Percentiles rank a stretch among this genome's conserved stretches.
phyloP scores from a whole-genome alignment of 1,140 invertebrate species.

The Drosophila serrata region DNA sequence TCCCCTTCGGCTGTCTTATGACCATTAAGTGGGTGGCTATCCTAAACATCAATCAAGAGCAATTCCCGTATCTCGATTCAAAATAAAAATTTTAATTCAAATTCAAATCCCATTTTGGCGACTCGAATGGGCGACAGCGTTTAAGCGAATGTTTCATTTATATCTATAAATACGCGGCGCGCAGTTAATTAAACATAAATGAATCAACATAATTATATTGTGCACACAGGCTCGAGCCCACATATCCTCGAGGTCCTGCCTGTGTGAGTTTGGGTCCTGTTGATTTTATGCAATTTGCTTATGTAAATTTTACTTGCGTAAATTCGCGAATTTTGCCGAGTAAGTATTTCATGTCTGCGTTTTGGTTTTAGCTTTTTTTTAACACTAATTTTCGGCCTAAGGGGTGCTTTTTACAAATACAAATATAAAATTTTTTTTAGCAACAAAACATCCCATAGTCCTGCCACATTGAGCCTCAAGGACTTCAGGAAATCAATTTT shows the following conservation, averaged over 20 bases:
- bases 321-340: constrained; percentile 48
- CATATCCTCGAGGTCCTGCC: neutral
- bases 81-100: constrained; percentile 15
- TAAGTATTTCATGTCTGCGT: constrained; percentile 16
- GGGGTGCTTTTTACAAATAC: too few relatives aligned
- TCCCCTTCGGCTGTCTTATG: constrained; percentile 3
- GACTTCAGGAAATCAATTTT: too few relatives aligned
- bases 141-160: constrained; percentile 33
- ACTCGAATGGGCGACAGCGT: neutral
- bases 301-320: constrained; percentile 57
- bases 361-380: constrained; percentile 6
- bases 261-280: constrained; percentile 22
- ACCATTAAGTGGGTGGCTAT: constrained; percentile 27
- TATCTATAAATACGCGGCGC: constrained; percentile 46
- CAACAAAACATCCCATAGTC: too few relatives aligned
- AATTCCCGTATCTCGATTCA: constrained; percentile 13
- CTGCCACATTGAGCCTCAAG: too few relatives aligned
- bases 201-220: constrained; percentile 61
- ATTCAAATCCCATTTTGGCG: constrained; percentile 17
- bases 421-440: too few relatives aligned
- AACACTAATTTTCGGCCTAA: too few relatives aligned
- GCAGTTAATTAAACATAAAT: constrained; percentile 58
- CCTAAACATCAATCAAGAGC: constrained; percentile 38
- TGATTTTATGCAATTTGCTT: constrained; percentile 60
- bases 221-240: constrained; percentile 18